Evolutionary conservation across 1,140 invertebrate genomes (phyloP), one percentile per base, ranked within the genome.

Genomic region (Drosophila ercepeae): DNA sequence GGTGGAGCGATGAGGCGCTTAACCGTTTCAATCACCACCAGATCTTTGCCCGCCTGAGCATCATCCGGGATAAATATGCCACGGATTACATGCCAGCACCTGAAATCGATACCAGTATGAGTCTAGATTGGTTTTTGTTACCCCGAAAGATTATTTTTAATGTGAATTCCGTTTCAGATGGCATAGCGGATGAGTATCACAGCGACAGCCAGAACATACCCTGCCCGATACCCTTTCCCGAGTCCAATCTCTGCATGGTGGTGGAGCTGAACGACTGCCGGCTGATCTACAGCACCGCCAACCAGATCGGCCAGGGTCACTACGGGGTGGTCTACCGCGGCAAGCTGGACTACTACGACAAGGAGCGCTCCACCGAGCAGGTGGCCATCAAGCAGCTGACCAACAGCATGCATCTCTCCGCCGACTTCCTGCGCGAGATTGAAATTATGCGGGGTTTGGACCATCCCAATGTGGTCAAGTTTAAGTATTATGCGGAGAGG

Each of bases 381-480:
- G 95, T 97, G 7, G 96, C 96, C 29, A 94, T 97, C 0, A 97
- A 97, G 88, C 94, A 94, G 76, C 90, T 97, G 0, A 81, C 36
- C n/a, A 32, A 95, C 93, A 86, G 92, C 89, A 25, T 89, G 89
- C 41, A 92, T 91, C 39, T 74, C 90, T 11, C 51, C 1, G 88
- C 92, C 27, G 95, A 95, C 77, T 95, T 96, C 68, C 92, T 94
- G 72, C 91, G 94, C 51, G 95, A 96, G 93, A 96, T 96, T 41
- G 89, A 92, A 18, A 97, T 97, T 19, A 96, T 97, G 95, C 95
- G 96, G 92, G 94, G 93, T 0, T 91, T 98, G 16, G 94, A 95
- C 64, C 97, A 98, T 92, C 93, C 93, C 39, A 98, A 98, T 90
- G 96, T 98, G 64, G 97, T 98, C 0, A 94, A 96, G 91, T 97